These are phyloP conservation scores for Sebastes minor DNA, from an alignment of 2,797 vertebrate species.

Conservation along the genomic window DNA sequence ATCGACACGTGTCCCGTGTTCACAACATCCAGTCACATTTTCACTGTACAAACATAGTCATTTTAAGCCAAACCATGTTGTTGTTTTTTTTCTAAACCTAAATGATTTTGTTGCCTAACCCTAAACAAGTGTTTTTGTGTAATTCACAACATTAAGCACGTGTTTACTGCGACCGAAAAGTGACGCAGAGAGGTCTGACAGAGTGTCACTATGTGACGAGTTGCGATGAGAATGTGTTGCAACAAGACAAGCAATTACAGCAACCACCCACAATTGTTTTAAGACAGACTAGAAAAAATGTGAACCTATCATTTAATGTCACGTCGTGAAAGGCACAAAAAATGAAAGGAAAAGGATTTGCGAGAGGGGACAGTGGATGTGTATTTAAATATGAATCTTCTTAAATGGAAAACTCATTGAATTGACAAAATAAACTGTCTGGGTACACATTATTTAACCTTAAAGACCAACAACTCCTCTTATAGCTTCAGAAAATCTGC, in stretches of 20 bases:
- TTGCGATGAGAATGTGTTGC: fast-evolving
- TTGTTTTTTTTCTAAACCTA: too few species aligned
- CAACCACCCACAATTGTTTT: background rate
- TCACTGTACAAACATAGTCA: too few species aligned
- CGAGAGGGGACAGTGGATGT: background rate
- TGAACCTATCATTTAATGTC: background rate
- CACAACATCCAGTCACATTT: too few species aligned
- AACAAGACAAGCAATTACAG: background rate
- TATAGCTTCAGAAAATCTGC: background rate
- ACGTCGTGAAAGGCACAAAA: background rate
- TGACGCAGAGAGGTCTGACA: too few species aligned
- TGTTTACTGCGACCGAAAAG: too few species aligned
- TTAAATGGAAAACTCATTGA: too few species aligned
- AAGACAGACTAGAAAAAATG: background rate
- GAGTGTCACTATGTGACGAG: too few species aligned
- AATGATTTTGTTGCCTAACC: too few species aligned
- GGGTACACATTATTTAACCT: background rate
- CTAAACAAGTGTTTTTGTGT: too few species aligned
- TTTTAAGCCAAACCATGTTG: too few species aligned
- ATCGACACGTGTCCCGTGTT: too few species aligned
- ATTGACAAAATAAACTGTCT: background rate
- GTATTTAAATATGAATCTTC: background rate
- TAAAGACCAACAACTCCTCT: background rate
- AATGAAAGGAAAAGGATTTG: background rate
- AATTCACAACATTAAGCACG: too few species aligned